Conservation (phyloP, 2,888 invertebrate genomes). For the Lasioglossum zephyrum region DNA sequence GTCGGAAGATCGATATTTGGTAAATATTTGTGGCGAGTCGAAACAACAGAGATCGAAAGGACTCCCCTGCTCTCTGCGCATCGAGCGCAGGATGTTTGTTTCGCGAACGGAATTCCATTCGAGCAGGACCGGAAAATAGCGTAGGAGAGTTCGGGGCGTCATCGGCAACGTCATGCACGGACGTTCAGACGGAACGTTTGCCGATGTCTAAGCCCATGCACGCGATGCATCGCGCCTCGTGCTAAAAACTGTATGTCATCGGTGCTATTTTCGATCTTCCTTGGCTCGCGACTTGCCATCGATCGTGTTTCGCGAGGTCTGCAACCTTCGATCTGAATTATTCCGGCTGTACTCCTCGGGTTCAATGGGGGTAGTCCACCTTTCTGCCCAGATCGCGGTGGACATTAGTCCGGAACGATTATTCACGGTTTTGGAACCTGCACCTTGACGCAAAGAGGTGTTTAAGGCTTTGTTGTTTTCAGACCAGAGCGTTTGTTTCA, state of each 20-base stretch:
- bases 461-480: too few species aligned
- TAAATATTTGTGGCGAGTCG: conserved; percentile 75
- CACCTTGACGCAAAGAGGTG: not conserved
- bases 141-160: conserved; percentile 47
- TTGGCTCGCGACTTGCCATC: conserved; percentile 25
- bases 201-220: conserved; percentile 31
- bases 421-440: not conserved
- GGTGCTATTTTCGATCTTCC: conserved; percentile 52
- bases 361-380: not conserved
- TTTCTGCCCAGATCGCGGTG: not conserved
- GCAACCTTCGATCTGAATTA: conserved; percentile 51
- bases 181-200: conserved; percentile 1
- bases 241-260: conserved; percentile 59
- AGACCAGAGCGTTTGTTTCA: too few species aligned
- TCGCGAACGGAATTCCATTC: conserved; percentile 61
- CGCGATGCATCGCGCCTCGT: conserved; percentile 33
- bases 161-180: conserved; percentile 49
- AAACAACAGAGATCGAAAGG: conserved; percentile 69
- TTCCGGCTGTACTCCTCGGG: not conserved
- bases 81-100: conserved; percentile 61
- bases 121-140: conserved; percentile 57
- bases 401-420: not conserved
- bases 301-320: conserved; percentile 46
- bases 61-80: conserved; percentile 15
- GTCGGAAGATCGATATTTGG: conserved; percentile 69